Percentiles rank a stretch among this genome's conserved stretches.
These are phyloP conservation scores for Heliocidaris tuberculata DNA, from an alignment of 35 echinoderm and acorn worm species.

Conservation along the genomic window DNA sequence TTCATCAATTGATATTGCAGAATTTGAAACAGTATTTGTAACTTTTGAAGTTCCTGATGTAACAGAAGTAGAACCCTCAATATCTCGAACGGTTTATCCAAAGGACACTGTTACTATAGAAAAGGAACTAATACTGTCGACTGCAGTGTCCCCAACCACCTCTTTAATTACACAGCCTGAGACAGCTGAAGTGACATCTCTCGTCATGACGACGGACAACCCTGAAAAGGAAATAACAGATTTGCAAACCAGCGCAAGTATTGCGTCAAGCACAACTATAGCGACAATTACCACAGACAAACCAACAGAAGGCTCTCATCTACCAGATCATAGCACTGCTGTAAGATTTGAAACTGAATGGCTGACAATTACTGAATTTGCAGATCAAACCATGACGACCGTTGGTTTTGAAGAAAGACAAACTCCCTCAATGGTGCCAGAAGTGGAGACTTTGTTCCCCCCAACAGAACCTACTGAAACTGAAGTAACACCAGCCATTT, in stretches of 20 bases:
- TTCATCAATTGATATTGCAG: background rate
- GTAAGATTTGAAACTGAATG: background rate
- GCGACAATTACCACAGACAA: background rate
- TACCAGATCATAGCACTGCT: background rate
- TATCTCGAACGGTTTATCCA: background rate
- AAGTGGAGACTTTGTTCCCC: background rate
- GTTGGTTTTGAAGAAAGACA: background rate
- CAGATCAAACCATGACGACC: background rate
- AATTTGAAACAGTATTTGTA: background rate
- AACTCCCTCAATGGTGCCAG: background rate
- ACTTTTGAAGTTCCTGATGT: background rate
- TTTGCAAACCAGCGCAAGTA: background rate
- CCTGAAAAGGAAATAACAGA: background rate
- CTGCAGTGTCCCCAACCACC: background rate
- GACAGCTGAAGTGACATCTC: background rate
- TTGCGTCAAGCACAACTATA: no score
- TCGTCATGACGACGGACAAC: background rate
- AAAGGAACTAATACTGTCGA: background rate
- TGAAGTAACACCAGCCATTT: background rate
- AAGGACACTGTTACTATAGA: background rate
- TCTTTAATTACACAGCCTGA: background rate
- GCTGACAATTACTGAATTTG: background rate
- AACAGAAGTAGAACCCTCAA: background rate
- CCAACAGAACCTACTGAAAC: background rate
- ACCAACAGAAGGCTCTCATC: background rate